Percentiles rank a stretch among this genome's conserved stretches.
These are phyloP conservation scores for Acleris laterana DNA, from an alignment of 2,888 invertebrate genomes.

Conservation along the genomic window DNA sequence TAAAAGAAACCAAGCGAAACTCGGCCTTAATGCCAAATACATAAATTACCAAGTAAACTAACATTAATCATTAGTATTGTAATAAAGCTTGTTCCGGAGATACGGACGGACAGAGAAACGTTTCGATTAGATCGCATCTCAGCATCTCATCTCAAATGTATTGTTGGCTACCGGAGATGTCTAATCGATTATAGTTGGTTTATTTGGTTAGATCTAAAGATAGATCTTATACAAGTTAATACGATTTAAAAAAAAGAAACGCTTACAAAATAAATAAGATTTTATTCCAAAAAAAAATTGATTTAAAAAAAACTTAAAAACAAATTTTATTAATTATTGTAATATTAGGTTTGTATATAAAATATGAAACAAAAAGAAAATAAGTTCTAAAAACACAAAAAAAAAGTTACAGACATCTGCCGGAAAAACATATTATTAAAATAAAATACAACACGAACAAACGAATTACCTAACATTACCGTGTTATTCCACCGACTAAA, in stretches of 20 bases:
- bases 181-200: conserved; percentile 20
- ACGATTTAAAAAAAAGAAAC: no score
- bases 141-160: conserved; percentile 54
- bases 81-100: conserved; percentile 25
- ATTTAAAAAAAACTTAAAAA: no score
- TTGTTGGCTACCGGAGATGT: conserved; percentile 39
- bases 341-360: no score
- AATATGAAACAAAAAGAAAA: no score
- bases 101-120: conserved; percentile 52
- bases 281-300: no score
- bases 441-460: no score
- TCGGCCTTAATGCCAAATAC: conserved; percentile 11
- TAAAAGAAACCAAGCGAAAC: conserved; percentile 9
- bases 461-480: neutral
- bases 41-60: conserved; percentile 33
- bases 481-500: neutral
- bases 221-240: no score
- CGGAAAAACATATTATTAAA: no score
- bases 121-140: conserved; percentile 53
- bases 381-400: no score
- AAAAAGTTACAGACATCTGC: no score
- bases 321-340: no score
- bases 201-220: conserved; percentile 33
- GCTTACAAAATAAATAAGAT: no score
- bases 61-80: conserved; percentile 37